Conservation (phyloP, 2,888 invertebrate genomes). For the Laothoe populi region DNA sequence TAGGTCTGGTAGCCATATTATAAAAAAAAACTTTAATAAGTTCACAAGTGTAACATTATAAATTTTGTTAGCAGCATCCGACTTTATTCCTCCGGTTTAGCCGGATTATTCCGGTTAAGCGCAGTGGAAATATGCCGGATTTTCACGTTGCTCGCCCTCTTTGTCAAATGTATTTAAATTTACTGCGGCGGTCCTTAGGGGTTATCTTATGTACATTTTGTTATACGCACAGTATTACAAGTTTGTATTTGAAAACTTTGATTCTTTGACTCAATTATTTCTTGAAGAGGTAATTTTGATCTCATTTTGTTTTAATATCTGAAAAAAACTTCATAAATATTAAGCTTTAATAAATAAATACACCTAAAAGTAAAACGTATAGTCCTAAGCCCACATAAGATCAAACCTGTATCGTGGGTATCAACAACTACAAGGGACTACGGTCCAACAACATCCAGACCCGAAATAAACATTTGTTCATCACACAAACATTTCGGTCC, state of each 20-base stretch:
- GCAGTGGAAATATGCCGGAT: conserved; percentile 52
- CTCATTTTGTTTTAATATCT: background rate
- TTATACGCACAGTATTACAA: conserved; percentile 2
- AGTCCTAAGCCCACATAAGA: too few relatives aligned
- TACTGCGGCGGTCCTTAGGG: conserved; percentile 29
- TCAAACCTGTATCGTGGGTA: too few relatives aligned
- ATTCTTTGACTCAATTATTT: background rate
- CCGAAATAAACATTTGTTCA: too few relatives aligned
- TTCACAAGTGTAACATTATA: conserved; percentile 31
- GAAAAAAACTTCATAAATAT: background rate
- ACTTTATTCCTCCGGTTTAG: conserved; percentile 55
- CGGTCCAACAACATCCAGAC: too few relatives aligned
- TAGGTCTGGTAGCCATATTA: too few relatives aligned
- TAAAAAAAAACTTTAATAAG: background rate
- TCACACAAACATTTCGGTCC: too few relatives aligned
- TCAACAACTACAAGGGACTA: too few relatives aligned
- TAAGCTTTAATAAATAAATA: too few relatives aligned
- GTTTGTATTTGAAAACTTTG: conserved; percentile 9
- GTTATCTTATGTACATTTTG: conserved; percentile 8
- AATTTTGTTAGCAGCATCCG: conserved; percentile 49
- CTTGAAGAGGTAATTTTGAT: background rate
- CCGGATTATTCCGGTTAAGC: conserved; percentile 53
- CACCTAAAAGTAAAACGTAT: too few relatives aligned
- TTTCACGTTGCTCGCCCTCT: conserved; percentile 51
- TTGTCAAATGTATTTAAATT: conserved; percentile 43